phyloP scores from a whole-genome alignment of 1,140 invertebrate genomes.

The Pogonus chalceus region DNA sequence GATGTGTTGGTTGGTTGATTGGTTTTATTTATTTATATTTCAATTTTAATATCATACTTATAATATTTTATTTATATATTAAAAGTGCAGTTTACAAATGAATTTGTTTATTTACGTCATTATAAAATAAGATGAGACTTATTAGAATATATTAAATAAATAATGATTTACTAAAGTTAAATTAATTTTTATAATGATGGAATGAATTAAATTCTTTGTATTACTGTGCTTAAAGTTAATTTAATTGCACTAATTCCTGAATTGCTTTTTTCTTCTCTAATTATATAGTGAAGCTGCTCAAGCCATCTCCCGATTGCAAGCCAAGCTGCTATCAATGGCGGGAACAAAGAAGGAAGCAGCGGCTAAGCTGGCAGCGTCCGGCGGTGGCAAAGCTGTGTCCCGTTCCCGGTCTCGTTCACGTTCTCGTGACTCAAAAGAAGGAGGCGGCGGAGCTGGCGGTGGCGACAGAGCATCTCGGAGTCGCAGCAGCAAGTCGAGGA shows the following conservation, averaged over 20 bases:
- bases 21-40: too few species aligned
- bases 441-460: slow-evolving; percentile 13
- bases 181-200: too few species aligned
- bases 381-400: slow-evolving; percentile 25
- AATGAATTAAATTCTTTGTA: not conserved
- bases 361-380: too few species aligned
- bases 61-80: too few species aligned
- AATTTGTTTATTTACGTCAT: too few species aligned
- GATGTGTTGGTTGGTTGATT: too few species aligned
- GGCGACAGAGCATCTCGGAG: slow-evolving; percentile 11
- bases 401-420: slow-evolving; percentile 27
- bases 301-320: slow-evolving; percentile 46
- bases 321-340: slow-evolving; percentile 48
- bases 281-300: slow-evolving; percentile 39
- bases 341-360: slow-evolving; percentile 36
- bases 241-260: not conserved
- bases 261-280: not conserved
- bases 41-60: too few species aligned
- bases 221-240: not conserved
- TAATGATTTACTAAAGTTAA: too few species aligned
- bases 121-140: too few species aligned
- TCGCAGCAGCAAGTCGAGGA: slow-evolving; percentile 30
- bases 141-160: too few species aligned
- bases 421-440: slow-evolving; percentile 22
- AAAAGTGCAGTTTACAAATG: too few species aligned